Percentiles rank a stretch among this genome's conserved stretches.
Evolutionary conservation across 2,797 vertebrate species (phyloP).

Genomic region (Salmo trutta): DNA sequence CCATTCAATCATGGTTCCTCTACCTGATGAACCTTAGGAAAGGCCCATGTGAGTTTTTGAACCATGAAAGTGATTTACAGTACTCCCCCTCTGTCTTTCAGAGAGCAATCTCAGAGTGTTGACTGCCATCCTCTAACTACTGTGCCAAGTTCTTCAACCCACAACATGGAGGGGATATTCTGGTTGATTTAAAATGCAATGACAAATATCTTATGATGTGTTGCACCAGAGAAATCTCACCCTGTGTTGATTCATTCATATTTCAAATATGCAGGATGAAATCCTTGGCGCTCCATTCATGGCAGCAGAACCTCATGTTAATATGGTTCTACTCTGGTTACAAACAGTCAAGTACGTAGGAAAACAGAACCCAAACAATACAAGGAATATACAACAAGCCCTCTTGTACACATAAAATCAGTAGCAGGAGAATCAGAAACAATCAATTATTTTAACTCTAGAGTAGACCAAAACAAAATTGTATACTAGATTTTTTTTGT

Average conservation of each 20-base stretch:
- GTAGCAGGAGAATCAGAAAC: constrained; percentile 36
- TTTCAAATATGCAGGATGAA: constrained; percentile 6
- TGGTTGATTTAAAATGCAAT: not conserved
- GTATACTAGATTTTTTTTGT: constrained; percentile 6
- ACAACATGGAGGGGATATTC: not conserved
- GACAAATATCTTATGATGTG: not conserved
- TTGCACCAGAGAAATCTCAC: not conserved
- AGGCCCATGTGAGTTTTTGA: not conserved
- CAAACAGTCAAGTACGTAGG: constrained; percentile 43
- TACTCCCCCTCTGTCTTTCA: not conserved
- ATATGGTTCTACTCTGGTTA: constrained; percentile 36
- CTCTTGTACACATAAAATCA: constrained; percentile 33
- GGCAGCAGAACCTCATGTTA: constrained; percentile 42
- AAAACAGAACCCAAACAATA: constrained; percentile 30
- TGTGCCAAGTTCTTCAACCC: not conserved
- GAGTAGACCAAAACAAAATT: constrained; percentile 2
- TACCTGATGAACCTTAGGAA: not conserved
- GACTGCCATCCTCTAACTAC: not conserved
- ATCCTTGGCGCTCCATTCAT: constrained; percentile 21
- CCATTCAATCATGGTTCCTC: not conserved
- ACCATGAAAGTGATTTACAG: not conserved
- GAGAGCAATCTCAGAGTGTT: not conserved
- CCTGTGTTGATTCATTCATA: not conserved
- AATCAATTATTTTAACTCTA: constrained; percentile 14
- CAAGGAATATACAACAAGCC: constrained; percentile 28